Evolutionary conservation across 1,140 invertebrate genomes (phyloP), one percentile per base, ranked within the genome.

Genomic region (Diabrotica undecimpunctata): DNA sequence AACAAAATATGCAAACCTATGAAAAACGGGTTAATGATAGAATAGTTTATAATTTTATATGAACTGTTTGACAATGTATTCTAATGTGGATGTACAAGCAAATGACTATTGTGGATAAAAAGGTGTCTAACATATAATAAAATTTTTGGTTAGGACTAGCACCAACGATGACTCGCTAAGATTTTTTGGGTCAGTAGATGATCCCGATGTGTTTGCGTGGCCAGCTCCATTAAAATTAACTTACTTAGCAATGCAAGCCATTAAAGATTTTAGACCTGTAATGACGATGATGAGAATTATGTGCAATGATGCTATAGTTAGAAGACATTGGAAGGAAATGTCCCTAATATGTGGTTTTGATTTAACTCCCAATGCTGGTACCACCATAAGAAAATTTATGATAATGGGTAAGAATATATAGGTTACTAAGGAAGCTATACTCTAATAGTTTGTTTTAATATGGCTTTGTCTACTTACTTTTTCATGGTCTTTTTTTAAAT

Each of bases 251-350:
- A 79, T 92, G 35, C 85, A 88, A 59, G 82, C 88, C 62, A 86
- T 96, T 60, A 92, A 89, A 73, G 87, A 91, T 58, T 96, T 95
- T 79, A 80, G 92, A 78, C 87, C 88, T 50, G 87, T 91, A 69
- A 84, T 97, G 61, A 90, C 89, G 39, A 81, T 95, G 61, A 88
- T 93, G 25, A 82, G 87, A 51, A 93, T 92, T 11, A 86, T 97
- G 80, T 96, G 94, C 74, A 96, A 96, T 81, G 88, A 91, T 41
- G 92, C 91, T 0, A 78, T 97, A 59, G 80, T 88, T n/a, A 86
- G 92, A 70, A 83, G 93, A 38, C 95, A 98, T 78, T 97, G 95
- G 95, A 87, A 91, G 66, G 89, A 94, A 77, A 95, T 98, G 86
- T 92, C 92, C 0, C 81, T 84, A 39, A 88, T 95, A 54, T 88